Evolutionary conservation across 1,140 invertebrate genomes (phyloP).

Genomic region (Chlorops oryzae): DNA sequence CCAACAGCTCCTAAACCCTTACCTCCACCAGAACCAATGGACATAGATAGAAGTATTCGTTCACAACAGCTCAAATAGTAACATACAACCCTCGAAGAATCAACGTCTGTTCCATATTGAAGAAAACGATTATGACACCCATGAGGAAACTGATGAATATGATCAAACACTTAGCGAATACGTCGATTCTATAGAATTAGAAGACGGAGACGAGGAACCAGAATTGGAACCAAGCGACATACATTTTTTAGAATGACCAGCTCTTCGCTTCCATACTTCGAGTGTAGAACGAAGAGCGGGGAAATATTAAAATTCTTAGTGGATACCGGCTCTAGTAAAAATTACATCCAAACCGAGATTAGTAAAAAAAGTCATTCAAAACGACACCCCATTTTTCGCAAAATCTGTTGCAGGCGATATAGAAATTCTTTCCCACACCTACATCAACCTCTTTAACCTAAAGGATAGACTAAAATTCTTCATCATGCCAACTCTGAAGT

Average conservation of each 20-base stretch:
- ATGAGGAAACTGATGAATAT: too few relatives aligned
- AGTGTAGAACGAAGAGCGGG: slow-evolving; percentile 14
- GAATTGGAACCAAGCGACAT: too few relatives aligned
- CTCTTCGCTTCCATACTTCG: slow-evolving; percentile 24
- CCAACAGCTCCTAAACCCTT: too few relatives aligned
- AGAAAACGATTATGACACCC: too few relatives aligned
- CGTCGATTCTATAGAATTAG: too few relatives aligned
- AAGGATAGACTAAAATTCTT: slow-evolving; percentile 9
- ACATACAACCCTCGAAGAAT: too few relatives aligned
- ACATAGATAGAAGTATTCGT: too few relatives aligned
- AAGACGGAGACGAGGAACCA: too few relatives aligned
- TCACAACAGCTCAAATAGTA: too few relatives aligned
- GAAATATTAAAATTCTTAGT: slow-evolving; percentile 15
- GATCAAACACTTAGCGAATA: too few relatives aligned
- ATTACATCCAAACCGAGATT: slow-evolving; percentile 20
- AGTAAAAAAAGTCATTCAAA: slow-evolving; percentile 7
- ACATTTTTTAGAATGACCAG: slow-evolving; percentile 19
- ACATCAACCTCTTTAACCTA: slow-evolving; percentile 13
- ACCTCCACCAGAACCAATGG: too few relatives aligned
- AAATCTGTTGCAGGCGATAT: slow-evolving; percentile 12
- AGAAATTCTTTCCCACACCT: slow-evolving; percentile 11
- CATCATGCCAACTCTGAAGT: slow-evolving; percentile 11
- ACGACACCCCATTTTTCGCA: slow-evolving; percentile 11
- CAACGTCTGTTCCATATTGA: too few relatives aligned
- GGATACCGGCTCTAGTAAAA: slow-evolving; percentile 17